Base-by-base conservation (phyloP, 1,140 invertebrate species). In the Drosophila orosa region DNA sequence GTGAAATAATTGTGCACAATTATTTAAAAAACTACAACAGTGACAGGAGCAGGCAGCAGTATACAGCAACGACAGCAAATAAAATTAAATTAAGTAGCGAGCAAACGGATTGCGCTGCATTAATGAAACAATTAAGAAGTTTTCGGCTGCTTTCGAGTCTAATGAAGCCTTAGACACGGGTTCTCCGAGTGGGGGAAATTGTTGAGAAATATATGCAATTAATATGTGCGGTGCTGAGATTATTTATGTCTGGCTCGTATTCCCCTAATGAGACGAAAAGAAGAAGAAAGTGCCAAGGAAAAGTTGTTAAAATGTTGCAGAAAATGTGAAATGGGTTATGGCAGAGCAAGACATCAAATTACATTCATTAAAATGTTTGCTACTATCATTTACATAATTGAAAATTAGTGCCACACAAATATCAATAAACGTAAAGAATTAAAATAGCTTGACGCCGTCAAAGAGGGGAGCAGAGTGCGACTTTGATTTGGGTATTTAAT, bases 71-170 rank as follows among this genome's bases (percentile, higher is more conserved):
- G 75, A 86, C 74, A 79, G 83, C 79, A 79, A 86, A 86, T 86
- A 86, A 86, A 86, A 86, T 86, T 68, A 87, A 86, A 86, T 86
- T 79, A 86, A 86, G 83, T 86, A 68, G 66, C 83, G 67, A 65
- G 79, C 67, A 86, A 86, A 87, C 75, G 83, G 83, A 86, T 86
- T 86, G 83, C 83, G 72, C 73, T 87, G 79, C 83, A 86, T 86
- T 86, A 86, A 86, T 87, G 83, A 82, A 87, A 86, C 83, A 87
- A 86, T 86, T 86, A 86, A 86, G 79, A 86, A 75, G 68, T 71
- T 86, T 77, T 83, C 40, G 58, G 54, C 72, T 61, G 44, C 65
- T 35, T 40, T 37, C 25, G 31, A 58, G 48, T 78, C 76, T 87
- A 86, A 86, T 86, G 82, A 86, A 86, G 82, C 82, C 83, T 87